These are phyloP conservation scores for Pollimyrus isidori DNA, from an alignment of 2,113 vertebrate species.

Conservation along the genomic window DNA sequence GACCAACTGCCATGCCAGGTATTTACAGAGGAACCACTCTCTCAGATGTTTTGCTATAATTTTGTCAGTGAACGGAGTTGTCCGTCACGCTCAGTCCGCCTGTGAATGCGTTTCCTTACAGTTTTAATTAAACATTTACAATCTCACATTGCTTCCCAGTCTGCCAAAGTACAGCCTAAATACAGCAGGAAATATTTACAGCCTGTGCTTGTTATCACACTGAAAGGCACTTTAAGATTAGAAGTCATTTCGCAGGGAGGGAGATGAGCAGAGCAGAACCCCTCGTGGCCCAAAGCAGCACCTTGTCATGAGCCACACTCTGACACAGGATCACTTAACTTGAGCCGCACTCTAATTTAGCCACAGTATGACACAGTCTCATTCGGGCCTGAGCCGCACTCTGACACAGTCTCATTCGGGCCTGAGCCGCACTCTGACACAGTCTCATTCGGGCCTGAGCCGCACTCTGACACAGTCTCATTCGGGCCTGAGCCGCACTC, in stretches of 20 bases:
- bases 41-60: neutral
- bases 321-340: too few species aligned
- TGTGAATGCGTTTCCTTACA: neutral
- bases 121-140: neutral
- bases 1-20: neutral
- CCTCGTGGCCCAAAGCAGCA: neutral
- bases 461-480: too few species aligned
- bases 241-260: neutral
- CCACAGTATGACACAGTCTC: neutral
- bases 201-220: neutral
- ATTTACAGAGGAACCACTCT: neutral
- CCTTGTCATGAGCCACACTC: neutral
- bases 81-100: neutral
- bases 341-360: neutral
- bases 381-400: neutral
- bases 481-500: too few species aligned
- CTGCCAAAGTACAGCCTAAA: neutral
- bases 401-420: neutral
- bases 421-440: too few species aligned
- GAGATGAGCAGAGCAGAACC: neutral
- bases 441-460: too few species aligned
- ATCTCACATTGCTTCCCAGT: neutral
- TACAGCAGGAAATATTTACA: neutral
- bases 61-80: neutral
- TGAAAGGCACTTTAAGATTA: neutral